Evolutionary conservation across 2,888 invertebrate species (phyloP).

Genomic region (Lampropteryx suffumata): DNA sequence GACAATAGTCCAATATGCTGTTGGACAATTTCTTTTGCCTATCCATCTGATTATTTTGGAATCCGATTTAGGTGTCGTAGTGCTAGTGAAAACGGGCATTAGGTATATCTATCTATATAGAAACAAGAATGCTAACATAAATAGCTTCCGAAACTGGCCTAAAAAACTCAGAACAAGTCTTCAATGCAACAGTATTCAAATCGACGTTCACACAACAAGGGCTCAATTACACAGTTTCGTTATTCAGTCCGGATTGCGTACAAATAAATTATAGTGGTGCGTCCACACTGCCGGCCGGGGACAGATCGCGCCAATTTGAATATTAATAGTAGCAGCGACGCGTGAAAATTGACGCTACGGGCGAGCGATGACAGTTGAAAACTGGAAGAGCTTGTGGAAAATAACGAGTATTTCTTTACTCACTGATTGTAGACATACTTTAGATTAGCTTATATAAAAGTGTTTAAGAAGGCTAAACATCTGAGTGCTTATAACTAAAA

Average conservation of each 20-base stretch:
- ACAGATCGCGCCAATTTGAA: conserved; percentile 81
- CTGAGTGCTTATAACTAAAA: too few species aligned
- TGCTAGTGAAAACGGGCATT: too few species aligned
- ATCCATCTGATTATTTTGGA: too few species aligned
- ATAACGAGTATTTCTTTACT: too few species aligned
- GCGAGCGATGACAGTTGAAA: conserved; percentile 1
- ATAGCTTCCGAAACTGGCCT: not conserved
- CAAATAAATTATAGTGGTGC: conserved; percentile 63
- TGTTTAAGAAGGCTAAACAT: too few species aligned
- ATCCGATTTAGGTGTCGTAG: too few species aligned
- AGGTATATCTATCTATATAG: too few species aligned
- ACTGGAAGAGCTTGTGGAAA: conserved; percentile 38
- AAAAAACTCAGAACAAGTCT: not conserved
- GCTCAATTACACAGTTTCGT: conserved; percentile 48
- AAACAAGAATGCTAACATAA: too few species aligned
- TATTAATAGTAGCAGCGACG: conserved; percentile 76
- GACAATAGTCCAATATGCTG: too few species aligned
- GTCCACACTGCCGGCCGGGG: conserved; percentile 58
- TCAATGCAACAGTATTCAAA: conserved; percentile 12
- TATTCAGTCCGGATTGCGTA: conserved; percentile 48
- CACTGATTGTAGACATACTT: too few species aligned
- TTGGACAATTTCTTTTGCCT: too few species aligned
- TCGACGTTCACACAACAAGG: conserved; percentile 27
- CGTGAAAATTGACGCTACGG: conserved; percentile 73
- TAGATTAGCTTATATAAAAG: too few species aligned